Conservation (phyloP, 2,888 invertebrate genomes). For the Leucophenga montana region DNA sequence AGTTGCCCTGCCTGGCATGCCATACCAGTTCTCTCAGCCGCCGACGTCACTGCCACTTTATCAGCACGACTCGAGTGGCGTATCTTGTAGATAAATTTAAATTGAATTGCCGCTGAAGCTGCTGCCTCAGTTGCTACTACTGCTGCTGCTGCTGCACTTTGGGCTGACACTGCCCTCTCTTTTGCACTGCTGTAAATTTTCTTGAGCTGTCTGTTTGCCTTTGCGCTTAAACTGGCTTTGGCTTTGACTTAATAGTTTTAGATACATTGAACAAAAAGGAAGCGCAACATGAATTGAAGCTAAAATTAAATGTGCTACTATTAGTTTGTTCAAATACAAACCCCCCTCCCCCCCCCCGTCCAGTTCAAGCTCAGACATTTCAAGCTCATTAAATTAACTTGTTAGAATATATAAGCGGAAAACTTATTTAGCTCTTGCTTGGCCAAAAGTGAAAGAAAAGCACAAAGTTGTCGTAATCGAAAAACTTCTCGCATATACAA, state of each 20-base stretch:
- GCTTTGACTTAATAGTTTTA: constrained; percentile 24
- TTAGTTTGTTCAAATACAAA: neutral
- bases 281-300: constrained; percentile 8
- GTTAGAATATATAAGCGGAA: neutral
- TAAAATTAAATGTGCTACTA: constrained; percentile 17
- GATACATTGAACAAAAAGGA: neutral
- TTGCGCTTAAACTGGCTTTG: constrained; percentile 14
- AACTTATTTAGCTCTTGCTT: constrained; percentile 4
- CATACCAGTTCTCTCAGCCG: neutral
- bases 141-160: neutral
- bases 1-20: constrained; percentile 2
- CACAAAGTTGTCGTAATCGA: constrained; percentile 61
- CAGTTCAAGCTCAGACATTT: neutral
- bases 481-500: constrained; percentile 64
- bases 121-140: constrained; percentile 5
- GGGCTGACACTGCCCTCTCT: neutral
- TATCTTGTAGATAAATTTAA: constrained; percentile 43
- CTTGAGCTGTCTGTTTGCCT: neutral
- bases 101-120: constrained; percentile 38
- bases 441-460: constrained; percentile 3
- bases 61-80: constrained; percentile 27
- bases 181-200: neutral
- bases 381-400: constrained; percentile 21
- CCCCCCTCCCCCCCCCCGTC: neutral
- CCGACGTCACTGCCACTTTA: constrained; percentile 19